These are phyloP conservation scores for Mastigias papua DNA, from an alignment of 30 jellyfish, hydroid and myxozoan genomes.

Conservation along the genomic window DNA sequence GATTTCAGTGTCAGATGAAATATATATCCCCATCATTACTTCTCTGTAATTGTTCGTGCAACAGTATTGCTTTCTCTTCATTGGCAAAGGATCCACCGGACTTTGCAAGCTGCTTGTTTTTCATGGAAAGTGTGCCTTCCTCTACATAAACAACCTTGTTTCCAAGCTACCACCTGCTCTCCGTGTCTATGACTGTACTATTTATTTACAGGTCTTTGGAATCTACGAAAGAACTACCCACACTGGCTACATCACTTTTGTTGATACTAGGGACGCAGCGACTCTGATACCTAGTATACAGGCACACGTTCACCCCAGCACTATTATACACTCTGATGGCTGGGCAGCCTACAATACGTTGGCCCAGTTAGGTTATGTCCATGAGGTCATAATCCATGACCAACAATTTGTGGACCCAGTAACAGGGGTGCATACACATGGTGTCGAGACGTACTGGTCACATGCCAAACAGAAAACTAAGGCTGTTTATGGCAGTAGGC, in stretches of 20 bases:
- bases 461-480: slow-evolving; percentile 5
- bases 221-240: not conserved
- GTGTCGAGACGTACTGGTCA: slow-evolving; percentile 58
- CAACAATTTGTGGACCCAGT: slow-evolving; percentile 39
- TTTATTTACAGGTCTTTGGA: not conserved
- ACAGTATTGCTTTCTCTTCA: too few species aligned
- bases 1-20: too few species aligned
- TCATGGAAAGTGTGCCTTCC: too few species aligned
- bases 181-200: too few species aligned
- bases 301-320: slow-evolving; percentile 5
- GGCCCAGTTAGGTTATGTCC: slow-evolving; percentile 12
- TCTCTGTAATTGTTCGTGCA: too few species aligned
- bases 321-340: slow-evolving; percentile 25
- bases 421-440: slow-evolving; percentile 55
- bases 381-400: slow-evolving; percentile 20
- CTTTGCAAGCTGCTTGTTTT: too few species aligned
- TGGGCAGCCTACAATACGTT: slow-evolving; percentile 35
- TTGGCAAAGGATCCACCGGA: too few species aligned
- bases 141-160: too few species aligned
- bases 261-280: not conserved
- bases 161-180: too few species aligned
- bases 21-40: too few species aligned
- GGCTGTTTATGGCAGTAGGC: slow-evolving; percentile 16
- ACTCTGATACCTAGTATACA: not conserved
- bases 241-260: too few species aligned